phyloP scores from a whole-genome alignment of 2,113 vertebrate species.

The Mus spicilegus region DNA sequence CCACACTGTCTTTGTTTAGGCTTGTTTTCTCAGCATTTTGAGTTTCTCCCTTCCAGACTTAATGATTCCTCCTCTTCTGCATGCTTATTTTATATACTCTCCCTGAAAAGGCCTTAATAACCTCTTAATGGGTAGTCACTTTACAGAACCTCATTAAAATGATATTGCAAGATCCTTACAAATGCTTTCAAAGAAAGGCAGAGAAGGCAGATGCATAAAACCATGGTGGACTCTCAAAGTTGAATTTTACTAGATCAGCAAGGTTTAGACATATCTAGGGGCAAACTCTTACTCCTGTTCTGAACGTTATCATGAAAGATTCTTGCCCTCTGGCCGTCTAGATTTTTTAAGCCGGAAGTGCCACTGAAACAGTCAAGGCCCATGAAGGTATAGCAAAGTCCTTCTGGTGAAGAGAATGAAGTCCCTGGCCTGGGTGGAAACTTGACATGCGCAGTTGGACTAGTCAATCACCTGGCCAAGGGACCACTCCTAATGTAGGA shows the following conservation, averaged over 20 bases:
- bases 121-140: conserved; percentile 24
- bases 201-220: conserved; percentile 19
- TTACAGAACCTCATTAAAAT: conserved; percentile 42
- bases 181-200: conserved; percentile 15
- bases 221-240: neutral
- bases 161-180: conserved; percentile 21
- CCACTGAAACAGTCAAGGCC: too few species aligned
- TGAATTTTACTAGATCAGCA: neutral
- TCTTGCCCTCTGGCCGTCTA: neutral
- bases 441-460: neutral
- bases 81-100: neutral
- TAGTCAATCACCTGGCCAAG: neutral
- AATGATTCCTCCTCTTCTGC: neutral
- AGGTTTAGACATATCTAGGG: neutral
- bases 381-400: neutral
- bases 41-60: conserved; percentile 20
- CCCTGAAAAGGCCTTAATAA: neutral
- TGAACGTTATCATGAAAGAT: neutral
- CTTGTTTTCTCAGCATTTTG: neutral
- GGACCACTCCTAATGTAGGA: neutral
- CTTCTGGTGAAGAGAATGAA: neutral
- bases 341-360: too few species aligned
- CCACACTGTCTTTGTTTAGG: neutral
- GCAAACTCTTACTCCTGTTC: neutral
- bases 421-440: too few species aligned